Evolutionary conservation across 1,140 invertebrate species (phyloP).

Genomic region (Aphelenchoides avenae): DNA sequence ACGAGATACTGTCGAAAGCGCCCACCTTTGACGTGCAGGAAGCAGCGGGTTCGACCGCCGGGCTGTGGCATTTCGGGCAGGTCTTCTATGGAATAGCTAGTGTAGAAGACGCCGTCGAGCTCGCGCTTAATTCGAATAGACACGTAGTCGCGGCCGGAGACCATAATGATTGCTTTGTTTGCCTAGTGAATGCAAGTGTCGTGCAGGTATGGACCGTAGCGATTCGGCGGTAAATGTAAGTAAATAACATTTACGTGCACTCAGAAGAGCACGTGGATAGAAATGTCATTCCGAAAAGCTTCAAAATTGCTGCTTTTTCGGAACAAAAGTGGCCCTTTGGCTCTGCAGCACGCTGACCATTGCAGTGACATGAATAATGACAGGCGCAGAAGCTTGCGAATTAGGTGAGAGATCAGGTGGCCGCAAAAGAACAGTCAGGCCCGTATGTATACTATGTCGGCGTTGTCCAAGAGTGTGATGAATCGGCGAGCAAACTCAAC

Average conservation of each 20-base stretch:
- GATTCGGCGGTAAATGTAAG: no score
- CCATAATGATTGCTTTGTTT: slow-evolving; percentile 2
- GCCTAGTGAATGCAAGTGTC: slow-evolving; percentile 3
- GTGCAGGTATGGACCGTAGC: no score
- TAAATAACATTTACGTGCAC: no score
- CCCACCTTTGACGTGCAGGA: slow-evolving; percentile 13
- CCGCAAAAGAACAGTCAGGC: no score
- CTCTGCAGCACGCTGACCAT: no score
- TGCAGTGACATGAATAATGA: no score
- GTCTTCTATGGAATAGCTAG: slow-evolving; percentile 13
- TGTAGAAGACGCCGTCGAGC: slow-evolving; percentile 16
- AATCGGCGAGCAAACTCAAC: slow-evolving; percentile 10
- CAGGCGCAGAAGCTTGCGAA: no score
- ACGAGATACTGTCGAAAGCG: slow-evolving; percentile 6
- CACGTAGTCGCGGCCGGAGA: slow-evolving; percentile 19
- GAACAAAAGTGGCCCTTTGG: no score
- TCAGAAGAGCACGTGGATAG: no score
- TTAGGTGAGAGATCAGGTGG: slow-evolving; percentile 5
- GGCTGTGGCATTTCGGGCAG: slow-evolving; percentile 2
- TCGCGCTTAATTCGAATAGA: slow-evolving; percentile 3
- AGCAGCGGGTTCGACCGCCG: slow-evolving; percentile 8
- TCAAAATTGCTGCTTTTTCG: no score
- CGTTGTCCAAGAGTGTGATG: slow-evolving; percentile 5
- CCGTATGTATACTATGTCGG: slow-evolving; percentile 18
- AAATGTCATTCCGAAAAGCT: no score